phyloP scores from a whole-genome alignment of 2,888 invertebrate species.

The Ellobium chinense region DNA sequence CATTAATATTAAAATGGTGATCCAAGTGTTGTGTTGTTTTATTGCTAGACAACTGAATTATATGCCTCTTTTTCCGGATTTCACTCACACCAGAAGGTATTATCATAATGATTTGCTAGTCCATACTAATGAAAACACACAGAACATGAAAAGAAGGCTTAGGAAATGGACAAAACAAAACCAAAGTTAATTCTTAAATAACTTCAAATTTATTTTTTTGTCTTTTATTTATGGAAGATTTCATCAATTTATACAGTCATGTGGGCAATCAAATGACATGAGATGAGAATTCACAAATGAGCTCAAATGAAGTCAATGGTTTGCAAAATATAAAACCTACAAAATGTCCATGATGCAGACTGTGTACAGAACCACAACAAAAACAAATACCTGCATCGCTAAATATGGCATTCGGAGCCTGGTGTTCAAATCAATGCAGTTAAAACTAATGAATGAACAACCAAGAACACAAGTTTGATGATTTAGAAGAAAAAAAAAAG shows the following conservation, averaged over 20 bases:
- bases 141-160: too few relatives aligned
- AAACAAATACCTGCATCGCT: background rate
- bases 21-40: too few relatives aligned
- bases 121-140: too few relatives aligned
- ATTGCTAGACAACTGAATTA: too few relatives aligned
- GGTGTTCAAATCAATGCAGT: slow-evolving; percentile 13
- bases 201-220: slow-evolving; percentile 14
- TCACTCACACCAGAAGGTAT: too few relatives aligned
- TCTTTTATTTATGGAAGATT: slow-evolving; percentile 35
- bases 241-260: slow-evolving; percentile 20
- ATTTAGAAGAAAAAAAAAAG: background rate
- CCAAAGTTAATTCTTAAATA: slow-evolving; percentile 22
- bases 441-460: slow-evolving; percentile 12
- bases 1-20: too few relatives aligned
- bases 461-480: slow-evolving; percentile 20
- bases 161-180: too few relatives aligned
- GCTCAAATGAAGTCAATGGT: slow-evolving; percentile 2
- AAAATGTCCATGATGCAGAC: background rate
- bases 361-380: slow-evolving; percentile 1
- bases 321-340: slow-evolving; percentile 33
- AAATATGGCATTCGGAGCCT: background rate
- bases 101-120: too few relatives aligned
- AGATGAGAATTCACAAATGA: slow-evolving; percentile 34
- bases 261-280: slow-evolving; percentile 13
- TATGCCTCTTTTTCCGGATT: too few relatives aligned